Base-by-base conservation (phyloP, 2,113 vertebrate species). In the Thryonomys swinderianus region DNA sequence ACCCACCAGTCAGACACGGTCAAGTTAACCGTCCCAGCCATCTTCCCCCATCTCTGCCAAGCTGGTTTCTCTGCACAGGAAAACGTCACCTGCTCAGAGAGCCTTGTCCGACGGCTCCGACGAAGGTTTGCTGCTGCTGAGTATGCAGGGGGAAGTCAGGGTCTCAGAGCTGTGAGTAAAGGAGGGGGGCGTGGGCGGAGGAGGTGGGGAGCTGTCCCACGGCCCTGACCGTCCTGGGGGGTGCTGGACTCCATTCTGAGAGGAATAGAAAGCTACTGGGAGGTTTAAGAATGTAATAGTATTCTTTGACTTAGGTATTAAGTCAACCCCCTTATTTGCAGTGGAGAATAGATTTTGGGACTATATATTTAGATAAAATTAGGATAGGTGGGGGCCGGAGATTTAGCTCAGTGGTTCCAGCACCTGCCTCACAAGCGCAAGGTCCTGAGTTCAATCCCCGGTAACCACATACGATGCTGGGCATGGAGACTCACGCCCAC, bases 131-230 rank as follows among this genome's bases (percentile, higher is more conserved):
- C 16, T 32, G 3, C 25, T 1, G n/a, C 2, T 4, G 34, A 25
- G n/a, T 11, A 23, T 21, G 45, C 42, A 30, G 45, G 81, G 42
- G 32, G n/a, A 61, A n/a, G 34, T 25, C 13, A 32, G 9, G 34
- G 10, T 1, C 27, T 20, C 7, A 42, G 7, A 12, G 17, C 3
- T 1, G 5, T 7, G 55, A 5, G 4, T 13, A 4, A 84, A 7
- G 69, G 32, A 37, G 27, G 12, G 30, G 59, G 11, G 17, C 27
- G 2, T 2, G 51, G 3, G 16, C 5, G 7, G 0, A 16, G 83
- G 20, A 21, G 17, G n/a, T n/a, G 30, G 48, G 61, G 16, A 32
- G 17, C 73, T 17, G 27, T 42, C 78, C 25, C 78, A 12, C 2
- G 7, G 34, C 18, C 48, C 76, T 55, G 32, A 11, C 11, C 51